Evolutionary conservation across 37 sponge, comb jelly and placozoan genomes (phyloP).

Genomic region (Aplysina aerophoba): DNA sequence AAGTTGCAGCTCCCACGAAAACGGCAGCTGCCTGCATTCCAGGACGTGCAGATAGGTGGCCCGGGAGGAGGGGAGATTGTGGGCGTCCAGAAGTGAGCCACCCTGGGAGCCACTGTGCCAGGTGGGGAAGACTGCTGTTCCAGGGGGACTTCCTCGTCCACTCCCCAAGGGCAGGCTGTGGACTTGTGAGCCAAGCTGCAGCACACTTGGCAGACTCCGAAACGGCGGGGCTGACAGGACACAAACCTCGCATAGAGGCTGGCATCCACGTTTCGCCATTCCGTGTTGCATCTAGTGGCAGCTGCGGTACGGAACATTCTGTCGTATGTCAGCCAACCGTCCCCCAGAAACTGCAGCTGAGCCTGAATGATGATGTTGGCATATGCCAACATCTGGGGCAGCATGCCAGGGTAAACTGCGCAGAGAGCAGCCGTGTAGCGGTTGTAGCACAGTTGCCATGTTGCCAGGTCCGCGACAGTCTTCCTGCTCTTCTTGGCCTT

Average conservation of each 20-base stretch:
- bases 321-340: constrained; percentile 11
- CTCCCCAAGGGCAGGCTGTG: constrained; percentile 10
- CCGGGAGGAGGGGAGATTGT: not conserved
- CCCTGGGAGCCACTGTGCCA: too few species aligned
- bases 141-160: constrained; percentile 1
- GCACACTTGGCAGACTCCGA: not conserved
- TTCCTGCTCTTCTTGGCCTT: too few species aligned
- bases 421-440: not conserved
- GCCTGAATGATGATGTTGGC: constrained; percentile 20
- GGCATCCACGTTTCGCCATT: not conserved
- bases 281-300: not conserved
- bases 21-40: constrained; percentile 6
- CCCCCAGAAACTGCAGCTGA: not conserved
- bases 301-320: not conserved
- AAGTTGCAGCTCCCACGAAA: constrained; percentile 1
- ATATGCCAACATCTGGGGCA: constrained; percentile 2
- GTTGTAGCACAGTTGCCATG: not conserved
- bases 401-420: not conserved
- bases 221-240: not conserved
- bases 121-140: too few species aligned
- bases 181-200: not conserved
- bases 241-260: not conserved
- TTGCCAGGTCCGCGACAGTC: constrained; percentile 5
- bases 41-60: not conserved
- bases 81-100: too few species aligned